These are phyloP conservation scores for Lepilemur ruficaudatus DNA, from an alignment of 2,797 vertebrate species.

Conservation along the genomic window DNA sequence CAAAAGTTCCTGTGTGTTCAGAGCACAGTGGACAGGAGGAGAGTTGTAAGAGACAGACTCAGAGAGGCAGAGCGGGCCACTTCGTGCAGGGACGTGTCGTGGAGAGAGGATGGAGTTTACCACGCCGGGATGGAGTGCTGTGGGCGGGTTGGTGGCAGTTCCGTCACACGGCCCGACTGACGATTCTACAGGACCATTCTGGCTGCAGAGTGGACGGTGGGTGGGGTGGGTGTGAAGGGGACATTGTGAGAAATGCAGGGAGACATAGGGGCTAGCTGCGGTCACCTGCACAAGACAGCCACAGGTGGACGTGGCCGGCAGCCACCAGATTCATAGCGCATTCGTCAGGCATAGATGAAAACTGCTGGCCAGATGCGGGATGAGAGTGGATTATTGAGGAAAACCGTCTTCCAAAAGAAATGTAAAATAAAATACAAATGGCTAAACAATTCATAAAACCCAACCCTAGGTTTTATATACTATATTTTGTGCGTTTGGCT, in stretches of 20 bases:
- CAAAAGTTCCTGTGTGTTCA: rapidly evolving
- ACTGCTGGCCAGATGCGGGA: neutral
- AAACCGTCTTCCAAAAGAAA: neutral
- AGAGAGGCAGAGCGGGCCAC: rapidly evolving
- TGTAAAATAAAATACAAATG: neutral
- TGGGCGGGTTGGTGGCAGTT: rapidly evolving
- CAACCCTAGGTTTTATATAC: too few species aligned
- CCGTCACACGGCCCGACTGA: rapidly evolving
- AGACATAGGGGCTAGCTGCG: rapidly evolving
- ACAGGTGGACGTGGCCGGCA: rapidly evolving
- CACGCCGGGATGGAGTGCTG: rapidly evolving
- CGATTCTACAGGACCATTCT: too few species aligned
- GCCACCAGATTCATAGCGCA: rapidly evolving
- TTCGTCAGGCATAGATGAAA: rapidly evolving
- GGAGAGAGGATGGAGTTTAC: neutral
- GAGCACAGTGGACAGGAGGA: too few species aligned
- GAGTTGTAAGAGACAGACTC: too few species aligned
- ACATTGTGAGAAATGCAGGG: neutral
- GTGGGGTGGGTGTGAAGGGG: rapidly evolving
- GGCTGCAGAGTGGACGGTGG: too few species aligned
- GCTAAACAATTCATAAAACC: neutral
- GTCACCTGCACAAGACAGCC: too few species aligned
- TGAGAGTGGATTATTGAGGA: too few species aligned
- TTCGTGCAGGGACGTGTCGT: rapidly evolving
- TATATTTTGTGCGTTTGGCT: neutral